phyloP scores from a whole-genome alignment of 2,888 invertebrate genomes.

The Agriopis leucophaearia region DNA sequence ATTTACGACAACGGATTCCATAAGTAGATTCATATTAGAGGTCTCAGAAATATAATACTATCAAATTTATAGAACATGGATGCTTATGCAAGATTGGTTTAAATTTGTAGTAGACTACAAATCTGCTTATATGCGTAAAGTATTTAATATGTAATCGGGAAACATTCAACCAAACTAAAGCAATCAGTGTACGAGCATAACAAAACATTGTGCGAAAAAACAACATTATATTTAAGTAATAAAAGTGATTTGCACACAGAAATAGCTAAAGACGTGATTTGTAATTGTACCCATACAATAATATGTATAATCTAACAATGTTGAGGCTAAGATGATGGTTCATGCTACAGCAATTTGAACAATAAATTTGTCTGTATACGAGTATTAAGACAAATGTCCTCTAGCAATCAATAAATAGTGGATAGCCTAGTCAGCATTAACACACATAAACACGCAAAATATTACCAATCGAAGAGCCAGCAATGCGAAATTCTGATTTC shows the following conservation, averaged over 20 bases:
- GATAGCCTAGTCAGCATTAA: not conserved
- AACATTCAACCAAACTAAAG: not conserved
- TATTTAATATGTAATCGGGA: not conserved
- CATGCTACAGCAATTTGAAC: not conserved
- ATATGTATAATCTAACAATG: not conserved
- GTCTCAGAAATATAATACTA: too few relatives aligned
- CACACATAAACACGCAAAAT: constrained; percentile 5
- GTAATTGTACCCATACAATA: not conserved
- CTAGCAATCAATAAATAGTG: not conserved
- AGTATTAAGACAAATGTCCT: not conserved
- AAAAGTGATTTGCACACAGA: not conserved
- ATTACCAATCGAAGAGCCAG: not conserved
- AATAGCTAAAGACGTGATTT: not conserved
- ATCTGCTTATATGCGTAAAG: not conserved
- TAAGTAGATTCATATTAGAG: too few relatives aligned
- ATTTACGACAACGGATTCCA: too few relatives aligned
- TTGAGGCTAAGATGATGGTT: not conserved
- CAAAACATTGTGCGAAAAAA: not conserved
- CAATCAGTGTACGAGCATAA: constrained; percentile 1
- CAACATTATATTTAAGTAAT: not conserved
- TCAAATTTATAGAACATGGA: too few relatives aligned
- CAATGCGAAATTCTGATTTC: not conserved
- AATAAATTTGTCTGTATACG: not conserved
- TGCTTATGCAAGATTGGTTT: too few relatives aligned
- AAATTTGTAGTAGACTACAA: too few relatives aligned